Conservation (phyloP, 2,113 vertebrate genomes). For the Xiphophorus maculatus region DNA sequence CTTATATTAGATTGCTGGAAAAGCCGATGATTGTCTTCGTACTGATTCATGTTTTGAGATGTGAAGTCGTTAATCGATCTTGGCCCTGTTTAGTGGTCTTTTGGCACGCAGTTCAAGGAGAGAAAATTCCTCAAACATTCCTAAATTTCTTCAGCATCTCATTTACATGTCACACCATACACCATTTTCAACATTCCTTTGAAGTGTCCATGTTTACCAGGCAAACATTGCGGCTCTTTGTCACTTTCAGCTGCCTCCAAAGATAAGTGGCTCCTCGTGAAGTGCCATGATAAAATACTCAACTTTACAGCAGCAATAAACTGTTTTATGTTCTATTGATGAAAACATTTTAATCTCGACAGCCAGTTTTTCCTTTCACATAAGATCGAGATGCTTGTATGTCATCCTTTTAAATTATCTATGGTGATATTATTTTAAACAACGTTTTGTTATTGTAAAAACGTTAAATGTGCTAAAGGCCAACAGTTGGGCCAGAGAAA, state of each 20-base stretch:
- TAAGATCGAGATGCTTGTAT: not conserved
- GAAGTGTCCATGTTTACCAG: not conserved
- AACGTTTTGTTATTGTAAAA: not conserved
- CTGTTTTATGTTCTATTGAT: not conserved
- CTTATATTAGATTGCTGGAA: not conserved
- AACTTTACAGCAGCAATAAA: not conserved
- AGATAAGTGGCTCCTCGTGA: not conserved
- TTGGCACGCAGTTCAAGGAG: not conserved
- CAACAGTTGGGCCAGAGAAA: not conserved
- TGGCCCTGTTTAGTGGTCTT: not conserved
- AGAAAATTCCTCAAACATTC: not conserved
- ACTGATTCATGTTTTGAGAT: not conserved
- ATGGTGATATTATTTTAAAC: not conserved
- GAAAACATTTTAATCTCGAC: not conserved
- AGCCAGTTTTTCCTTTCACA: not conserved
- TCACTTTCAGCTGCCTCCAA: not conserved
- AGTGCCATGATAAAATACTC: not conserved
- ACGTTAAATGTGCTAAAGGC: constrained; percentile 1
- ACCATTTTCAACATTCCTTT: not conserved
- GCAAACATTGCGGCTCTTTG: not conserved
- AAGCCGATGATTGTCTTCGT: not conserved
- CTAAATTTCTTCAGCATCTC: not conserved
- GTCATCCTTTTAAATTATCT: not conserved
- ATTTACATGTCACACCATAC: not conserved
- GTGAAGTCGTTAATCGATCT: not conserved